Conservation (phyloP, 2,888 invertebrate genomes). For the Xestobium rufovillosum region DNA sequence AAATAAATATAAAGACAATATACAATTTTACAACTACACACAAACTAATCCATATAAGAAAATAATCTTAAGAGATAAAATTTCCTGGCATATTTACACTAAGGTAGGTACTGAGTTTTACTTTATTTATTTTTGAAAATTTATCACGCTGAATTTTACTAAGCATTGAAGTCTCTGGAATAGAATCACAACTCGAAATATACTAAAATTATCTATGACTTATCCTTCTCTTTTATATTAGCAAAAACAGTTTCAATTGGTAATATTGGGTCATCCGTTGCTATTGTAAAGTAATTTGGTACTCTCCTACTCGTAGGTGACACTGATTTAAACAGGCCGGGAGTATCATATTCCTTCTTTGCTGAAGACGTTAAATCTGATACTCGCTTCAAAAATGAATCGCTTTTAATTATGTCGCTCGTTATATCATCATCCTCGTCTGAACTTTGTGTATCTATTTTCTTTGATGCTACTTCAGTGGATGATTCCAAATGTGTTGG, state of each 20-base stretch:
- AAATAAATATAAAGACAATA: too few species aligned
- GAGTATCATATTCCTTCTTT: conserved; percentile 63
- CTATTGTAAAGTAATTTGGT: conserved; percentile 64
- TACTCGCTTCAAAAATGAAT: conserved; percentile 54
- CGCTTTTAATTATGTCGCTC: conserved; percentile 38
- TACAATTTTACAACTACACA: too few species aligned
- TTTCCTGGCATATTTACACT: too few species aligned
- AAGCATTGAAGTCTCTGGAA: too few species aligned
- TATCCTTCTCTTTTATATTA: conserved; percentile 47
- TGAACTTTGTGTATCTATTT: conserved; percentile 25
- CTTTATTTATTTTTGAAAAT: too few species aligned
- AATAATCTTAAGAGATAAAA: too few species aligned
- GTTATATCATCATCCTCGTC: conserved; percentile 34
- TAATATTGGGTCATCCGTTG: conserved; percentile 70
- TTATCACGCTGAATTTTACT: too few species aligned
- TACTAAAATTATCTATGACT: conserved; percentile 20
- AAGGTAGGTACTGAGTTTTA: too few species aligned
- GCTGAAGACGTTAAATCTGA: conserved; percentile 67
- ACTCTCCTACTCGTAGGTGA: conserved; percentile 57
- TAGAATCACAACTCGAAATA: too few species aligned
- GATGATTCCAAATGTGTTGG: conserved; percentile 9
- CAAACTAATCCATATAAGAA: too few species aligned
- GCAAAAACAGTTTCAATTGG: conserved; percentile 78
- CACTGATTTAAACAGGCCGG: conserved; percentile 63
- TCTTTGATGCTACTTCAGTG: conserved; percentile 20